Evolutionary conservation across 2,888 invertebrate species (phyloP), one percentile per base, ranked within the genome.

Genomic region (Synanthedon myopaeformis): DNA sequence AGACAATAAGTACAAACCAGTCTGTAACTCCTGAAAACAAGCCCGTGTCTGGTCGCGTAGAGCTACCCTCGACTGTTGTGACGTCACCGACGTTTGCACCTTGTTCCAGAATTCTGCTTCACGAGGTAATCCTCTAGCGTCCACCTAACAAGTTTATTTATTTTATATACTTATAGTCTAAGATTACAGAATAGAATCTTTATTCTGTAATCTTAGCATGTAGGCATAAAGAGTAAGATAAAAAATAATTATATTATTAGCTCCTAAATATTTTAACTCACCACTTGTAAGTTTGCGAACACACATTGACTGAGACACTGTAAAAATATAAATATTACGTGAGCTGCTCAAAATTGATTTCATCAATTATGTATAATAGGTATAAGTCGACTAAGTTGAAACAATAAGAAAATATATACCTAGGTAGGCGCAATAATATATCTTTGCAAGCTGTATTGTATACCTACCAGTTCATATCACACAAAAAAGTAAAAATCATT

Each of bases 251-350:
- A 8, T 35, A 35, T 10, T 35, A 35, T 35, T 10, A 35, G 35
- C 35, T 35, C 0, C 10, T 28, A 8, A 35, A 35, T 35, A 35
- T 35, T 35, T 49, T 49, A 35, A 35, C 85, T 82, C 70, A 88
- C 88, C 68, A 87, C 78, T 78, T 87, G 82, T 54, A 88, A 75
- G 70, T 88, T 86, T 19, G 85, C 82, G 64, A 88, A 88, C 48
- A 88, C 82, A 66, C 88, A 88, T 61, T 88, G 88, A 60, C 86
- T 87, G 52, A 88, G 78, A 56, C 88, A 88, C 88, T 88, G 79
- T 52, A 83, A 82, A 64, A 54, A 58, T 45, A 2, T 8, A 35
- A 35, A 35, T 35, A 10, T 35, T 3, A 35, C 35, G 35, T 35
- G 35, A 35, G 35, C 28, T 8, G 28, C 8, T 8, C 2, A 28